phyloP scores from a whole-genome alignment of 1,140 invertebrate genomes.

The Venustaconcha ellipsiformis region DNA sequence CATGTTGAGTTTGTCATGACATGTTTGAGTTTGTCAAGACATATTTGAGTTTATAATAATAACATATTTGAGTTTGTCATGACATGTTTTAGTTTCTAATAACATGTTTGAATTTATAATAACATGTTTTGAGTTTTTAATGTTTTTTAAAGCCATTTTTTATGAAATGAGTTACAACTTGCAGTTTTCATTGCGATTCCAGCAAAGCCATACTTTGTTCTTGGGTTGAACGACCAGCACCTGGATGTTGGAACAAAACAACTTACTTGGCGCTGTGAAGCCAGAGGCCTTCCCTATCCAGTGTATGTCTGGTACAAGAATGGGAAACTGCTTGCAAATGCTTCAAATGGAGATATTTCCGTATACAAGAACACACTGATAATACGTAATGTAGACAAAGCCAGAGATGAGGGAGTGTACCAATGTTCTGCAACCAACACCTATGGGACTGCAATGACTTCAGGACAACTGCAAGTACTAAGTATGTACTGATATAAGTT shows the following conservation, averaged over 20 bases:
- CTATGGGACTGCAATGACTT: conserved; percentile 86
- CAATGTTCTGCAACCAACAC: conserved; percentile 93
- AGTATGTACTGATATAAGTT: conserved; percentile 27
- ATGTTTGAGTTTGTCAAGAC: too few relatives aligned
- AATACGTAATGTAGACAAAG: conserved; percentile 27
- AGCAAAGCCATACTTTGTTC: conserved; percentile 92
- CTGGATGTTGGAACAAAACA: conserved; percentile 84
- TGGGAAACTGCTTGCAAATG: conserved; percentile 71
- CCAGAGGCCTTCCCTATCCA: conserved; percentile 92
- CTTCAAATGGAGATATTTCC: conserved; percentile 68
- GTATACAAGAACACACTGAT: conserved; percentile 36
- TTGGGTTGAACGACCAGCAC: conserved; percentile 87
- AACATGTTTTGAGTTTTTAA: background rate
- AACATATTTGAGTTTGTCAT: too few relatives aligned
- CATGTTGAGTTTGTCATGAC: too few relatives aligned
- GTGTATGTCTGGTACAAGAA: conserved; percentile 92
- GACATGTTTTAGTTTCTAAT: too few relatives aligned
- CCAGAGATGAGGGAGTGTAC: conserved; percentile 89
- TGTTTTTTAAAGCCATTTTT: background rate
- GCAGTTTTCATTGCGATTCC: conserved; percentile 62
- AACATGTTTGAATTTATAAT: too few relatives aligned
- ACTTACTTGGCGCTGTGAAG: conserved; percentile 93
- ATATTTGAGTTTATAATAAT: too few relatives aligned
- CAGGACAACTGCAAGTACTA: conserved; percentile 86
- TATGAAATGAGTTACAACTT: conserved; percentile 75